Conservation (phyloP, 2,888 invertebrate species). For the Zygaena filipendulae region DNA sequence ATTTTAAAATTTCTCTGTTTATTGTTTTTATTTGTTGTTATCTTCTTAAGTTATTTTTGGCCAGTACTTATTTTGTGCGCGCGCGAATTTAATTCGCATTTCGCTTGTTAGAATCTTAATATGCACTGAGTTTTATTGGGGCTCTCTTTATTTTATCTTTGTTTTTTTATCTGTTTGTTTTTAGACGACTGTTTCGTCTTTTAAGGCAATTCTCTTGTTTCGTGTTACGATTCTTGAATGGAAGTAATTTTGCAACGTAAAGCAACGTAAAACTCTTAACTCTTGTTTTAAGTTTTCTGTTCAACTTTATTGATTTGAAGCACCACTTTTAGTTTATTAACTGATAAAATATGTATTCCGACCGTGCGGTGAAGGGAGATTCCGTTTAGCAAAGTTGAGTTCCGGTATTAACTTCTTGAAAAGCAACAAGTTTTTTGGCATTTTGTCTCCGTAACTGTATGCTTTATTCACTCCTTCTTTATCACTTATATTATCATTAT, state of each 20-base stretch:
- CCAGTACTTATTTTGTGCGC: constrained; percentile 33
- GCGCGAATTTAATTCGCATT: constrained; percentile 58
- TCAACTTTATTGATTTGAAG: constrained; percentile 51
- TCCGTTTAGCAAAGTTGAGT: constrained; percentile 59
- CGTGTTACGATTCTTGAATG: constrained; percentile 39
- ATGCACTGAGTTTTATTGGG: constrained; percentile 36
- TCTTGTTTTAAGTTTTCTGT: no score
- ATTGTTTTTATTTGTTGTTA: constrained; percentile 16
- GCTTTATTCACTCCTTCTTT: constrained; percentile 34
- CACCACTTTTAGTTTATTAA: constrained; percentile 35
- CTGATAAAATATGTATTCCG: constrained; percentile 60
- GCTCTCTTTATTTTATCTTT: constrained; percentile 20
- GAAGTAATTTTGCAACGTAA: no score
- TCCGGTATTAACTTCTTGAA: constrained; percentile 63
- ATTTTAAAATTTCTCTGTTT: constrained; percentile 18
- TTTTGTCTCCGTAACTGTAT: constrained; percentile 58
- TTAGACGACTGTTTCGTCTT: constrained; percentile 46
- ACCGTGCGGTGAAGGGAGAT: constrained; percentile 51
- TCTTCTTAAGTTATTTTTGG: constrained; percentile 40
- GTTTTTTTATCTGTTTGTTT: constrained; percentile 23
- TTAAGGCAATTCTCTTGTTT: constrained; percentile 47
- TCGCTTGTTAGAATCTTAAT: constrained; percentile 32
- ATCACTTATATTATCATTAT: constrained; percentile 38
- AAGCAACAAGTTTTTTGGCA: constrained; percentile 59
- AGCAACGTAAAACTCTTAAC: no score